These are phyloP conservation scores for Exocentrus adspersus DNA, from an alignment of 2,888 invertebrate species.

Conservation along the genomic window DNA sequence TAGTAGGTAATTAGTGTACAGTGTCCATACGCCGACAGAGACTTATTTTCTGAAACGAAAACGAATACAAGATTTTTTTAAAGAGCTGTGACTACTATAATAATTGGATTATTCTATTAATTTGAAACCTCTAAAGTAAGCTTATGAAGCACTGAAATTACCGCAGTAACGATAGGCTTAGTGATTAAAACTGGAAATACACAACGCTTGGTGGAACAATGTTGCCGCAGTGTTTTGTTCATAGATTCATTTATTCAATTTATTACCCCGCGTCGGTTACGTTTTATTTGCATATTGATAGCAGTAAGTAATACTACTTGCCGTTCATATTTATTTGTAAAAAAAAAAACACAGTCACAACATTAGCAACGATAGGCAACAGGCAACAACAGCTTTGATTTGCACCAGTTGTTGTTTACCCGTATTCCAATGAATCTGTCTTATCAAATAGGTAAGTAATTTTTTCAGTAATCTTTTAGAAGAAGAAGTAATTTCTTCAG, in stretches of 20 bases:
- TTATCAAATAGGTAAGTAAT: too few species aligned
- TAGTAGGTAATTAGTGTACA: not conserved
- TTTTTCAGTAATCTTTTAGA: too few species aligned
- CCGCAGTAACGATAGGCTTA: not conserved
- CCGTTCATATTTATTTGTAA: not conserved
- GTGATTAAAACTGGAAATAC: not conserved
- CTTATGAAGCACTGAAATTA: not conserved
- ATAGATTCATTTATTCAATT: not conserved
- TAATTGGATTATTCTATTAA: too few species aligned
- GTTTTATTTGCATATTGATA: conserved; percentile 1
- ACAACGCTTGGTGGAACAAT: not conserved
- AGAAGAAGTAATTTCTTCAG: too few species aligned
- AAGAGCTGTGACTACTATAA: too few species aligned
- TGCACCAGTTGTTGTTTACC: too few species aligned
- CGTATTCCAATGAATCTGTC: too few species aligned
- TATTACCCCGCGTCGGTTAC: not conserved
- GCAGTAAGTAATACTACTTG: not conserved
- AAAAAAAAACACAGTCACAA: too few species aligned
- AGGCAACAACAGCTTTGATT: too few species aligned
- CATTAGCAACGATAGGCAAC: too few species aligned
- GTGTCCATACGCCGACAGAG: not conserved
- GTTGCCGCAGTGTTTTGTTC: not conserved
- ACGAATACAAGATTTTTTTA: too few species aligned
- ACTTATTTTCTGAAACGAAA: not conserved
- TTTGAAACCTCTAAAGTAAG: too few species aligned